A percentile compares a stretch with the other conserved stretches of the same genome.
Evolutionary conservation across 2,888 invertebrate species (phyloP).

Genomic region (Caenorhabditis afra): DNA sequence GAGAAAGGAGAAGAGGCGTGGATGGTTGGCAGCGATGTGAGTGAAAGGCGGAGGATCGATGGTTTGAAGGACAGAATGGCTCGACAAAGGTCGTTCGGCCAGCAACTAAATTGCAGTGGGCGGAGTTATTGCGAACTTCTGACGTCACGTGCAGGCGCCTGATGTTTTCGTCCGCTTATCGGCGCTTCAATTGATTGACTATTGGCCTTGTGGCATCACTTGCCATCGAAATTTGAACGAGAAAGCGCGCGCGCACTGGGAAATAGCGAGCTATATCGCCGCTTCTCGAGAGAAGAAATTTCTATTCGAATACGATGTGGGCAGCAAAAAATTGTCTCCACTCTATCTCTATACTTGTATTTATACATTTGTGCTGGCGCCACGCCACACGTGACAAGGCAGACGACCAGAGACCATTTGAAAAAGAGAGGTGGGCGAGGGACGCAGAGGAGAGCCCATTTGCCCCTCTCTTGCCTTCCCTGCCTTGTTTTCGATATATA

Average conservation of each 20-base stretch:
- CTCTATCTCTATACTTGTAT: conserved; percentile 29
- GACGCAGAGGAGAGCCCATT: conserved; percentile 41
- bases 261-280: no score
- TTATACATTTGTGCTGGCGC: conserved; percentile 43
- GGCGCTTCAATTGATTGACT: no score
- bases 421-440: conserved; percentile 1
- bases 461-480: conserved; percentile 3
- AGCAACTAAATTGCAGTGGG: no score
- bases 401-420: conserved; percentile 32
- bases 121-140: no score
- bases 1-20: not conserved
- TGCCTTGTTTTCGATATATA: conserved; percentile 40
- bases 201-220: no score
- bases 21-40: conserved; percentile 16
- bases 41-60: not conserved
- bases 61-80: not conserved
- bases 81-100: not conserved
- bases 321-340: no score
- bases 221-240: no score
- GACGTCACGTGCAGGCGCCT: no score
- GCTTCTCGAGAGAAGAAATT: no score
- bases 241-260: no score
- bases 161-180: no score
- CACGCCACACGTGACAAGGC: conserved; percentile 39
- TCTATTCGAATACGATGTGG: no score